phyloP scores from a whole-genome alignment of 1,140 invertebrate genomes.

The Chironomus striatipennis region DNA sequence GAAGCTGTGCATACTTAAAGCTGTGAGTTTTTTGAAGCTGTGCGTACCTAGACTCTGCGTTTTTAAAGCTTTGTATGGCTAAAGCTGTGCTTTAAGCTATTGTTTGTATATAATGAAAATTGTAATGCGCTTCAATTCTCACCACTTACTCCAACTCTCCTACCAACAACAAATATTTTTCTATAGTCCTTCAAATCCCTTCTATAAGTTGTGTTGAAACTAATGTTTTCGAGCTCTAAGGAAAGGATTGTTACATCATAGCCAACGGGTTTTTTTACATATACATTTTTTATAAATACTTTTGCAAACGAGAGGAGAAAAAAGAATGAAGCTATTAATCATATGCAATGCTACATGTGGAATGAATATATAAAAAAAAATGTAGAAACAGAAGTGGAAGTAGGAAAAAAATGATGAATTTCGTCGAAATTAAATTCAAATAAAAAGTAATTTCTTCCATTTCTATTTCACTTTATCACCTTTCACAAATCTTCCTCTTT shows the following conservation, averaged over 20 bases:
- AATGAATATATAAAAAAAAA: not conserved
- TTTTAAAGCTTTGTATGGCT: no score
- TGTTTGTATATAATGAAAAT: no score
- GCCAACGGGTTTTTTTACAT: not conserved
- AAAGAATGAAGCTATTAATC: constrained; percentile 20
- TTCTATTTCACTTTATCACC: constrained; percentile 18
- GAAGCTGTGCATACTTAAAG: no score
- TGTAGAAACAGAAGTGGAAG: not conserved
- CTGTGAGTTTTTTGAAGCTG: no score
- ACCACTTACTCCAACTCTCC: no score
- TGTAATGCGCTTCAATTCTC: no score
- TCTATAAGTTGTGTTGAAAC: no score
- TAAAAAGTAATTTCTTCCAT: constrained; percentile 19
- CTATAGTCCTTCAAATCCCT: no score
- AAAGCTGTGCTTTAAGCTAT: no score
- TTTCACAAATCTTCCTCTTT: constrained; percentile 8
- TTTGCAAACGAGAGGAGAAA: not conserved
- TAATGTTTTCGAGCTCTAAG: not conserved
- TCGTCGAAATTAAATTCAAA: constrained; percentile 20
- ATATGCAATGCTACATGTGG: not conserved
- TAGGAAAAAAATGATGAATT: constrained; percentile 17
- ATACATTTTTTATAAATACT: not conserved
- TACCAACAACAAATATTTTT: no score
- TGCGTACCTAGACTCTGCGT: no score
- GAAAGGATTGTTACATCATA: not conserved